These are phyloP conservation scores for Parazoanthus swiftii DNA, from an alignment of 92 coral and sea anemone genomes.

Conservation along the genomic window DNA sequence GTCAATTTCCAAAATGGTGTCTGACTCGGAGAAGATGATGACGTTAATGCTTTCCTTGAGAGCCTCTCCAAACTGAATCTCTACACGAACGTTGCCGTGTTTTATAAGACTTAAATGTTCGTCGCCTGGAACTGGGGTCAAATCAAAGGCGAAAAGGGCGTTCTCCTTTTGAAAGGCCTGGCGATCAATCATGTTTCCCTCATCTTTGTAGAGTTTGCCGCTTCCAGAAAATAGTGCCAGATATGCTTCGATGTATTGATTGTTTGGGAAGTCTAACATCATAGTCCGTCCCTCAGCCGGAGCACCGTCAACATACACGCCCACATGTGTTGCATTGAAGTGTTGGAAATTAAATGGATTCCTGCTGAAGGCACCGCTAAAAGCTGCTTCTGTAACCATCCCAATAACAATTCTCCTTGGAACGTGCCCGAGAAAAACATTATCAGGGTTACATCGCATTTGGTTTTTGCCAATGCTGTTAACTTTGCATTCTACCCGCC, in stretches of 20 bases:
- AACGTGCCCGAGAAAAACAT: neutral
- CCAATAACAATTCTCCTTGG: neutral
- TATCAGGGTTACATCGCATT: neutral
- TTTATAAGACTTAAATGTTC: neutral
- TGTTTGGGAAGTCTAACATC: neutral
- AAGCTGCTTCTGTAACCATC: neutral
- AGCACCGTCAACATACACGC: neutral
- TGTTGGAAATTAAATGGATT: neutral
- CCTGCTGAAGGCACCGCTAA: neutral
- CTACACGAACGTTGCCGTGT: neutral
- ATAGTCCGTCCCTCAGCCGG: neutral
- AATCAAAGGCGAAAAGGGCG: neutral
- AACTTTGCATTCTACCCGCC: neutral
- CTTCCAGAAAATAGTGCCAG: neutral
- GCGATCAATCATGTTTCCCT: neutral
- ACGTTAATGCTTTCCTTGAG: neutral
- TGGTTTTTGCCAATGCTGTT: neutral
- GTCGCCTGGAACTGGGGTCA: neutral
- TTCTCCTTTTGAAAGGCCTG: neutral
- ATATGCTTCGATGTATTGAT: neutral
- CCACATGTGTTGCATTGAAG: neutral
- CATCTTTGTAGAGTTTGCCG: neutral
- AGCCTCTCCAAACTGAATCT: neutral
- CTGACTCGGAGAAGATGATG: neutral
- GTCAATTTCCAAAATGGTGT: neutral